Evolutionary conservation across 2,797 vertebrate species (phyloP).

Genomic region (Myotis pilosus): DNA sequence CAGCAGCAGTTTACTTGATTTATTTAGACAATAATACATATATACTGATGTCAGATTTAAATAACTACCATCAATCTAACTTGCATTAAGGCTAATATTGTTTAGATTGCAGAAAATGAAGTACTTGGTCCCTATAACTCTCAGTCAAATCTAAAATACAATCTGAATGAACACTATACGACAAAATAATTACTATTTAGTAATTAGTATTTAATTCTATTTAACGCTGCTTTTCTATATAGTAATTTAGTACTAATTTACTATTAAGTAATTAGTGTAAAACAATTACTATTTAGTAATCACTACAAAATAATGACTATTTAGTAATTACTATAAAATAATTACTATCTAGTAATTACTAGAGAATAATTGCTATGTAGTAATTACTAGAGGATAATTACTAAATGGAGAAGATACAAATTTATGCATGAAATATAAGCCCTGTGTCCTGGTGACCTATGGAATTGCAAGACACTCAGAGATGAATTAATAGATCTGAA

Average conservation of each 20-base stretch:
- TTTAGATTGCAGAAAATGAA: conserved; percentile 47
- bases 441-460: not conserved
- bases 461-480: conserved; percentile 2
- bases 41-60: conserved; percentile 26
- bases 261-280: conserved; percentile 68
- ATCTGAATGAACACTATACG: conserved; percentile 20
- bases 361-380: conserved; percentile 67
- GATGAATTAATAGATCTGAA: conserved; percentile 9
- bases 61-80: not conserved
- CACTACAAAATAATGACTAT: conserved; percentile 63
- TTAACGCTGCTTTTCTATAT: conserved; percentile 45
- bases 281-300: conserved; percentile 67
- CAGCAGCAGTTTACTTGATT: not conserved
- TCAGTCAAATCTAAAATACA: conserved; percentile 51
- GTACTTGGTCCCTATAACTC: conserved; percentile 28
- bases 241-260: conserved; percentile 66
- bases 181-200: conserved; percentile 45
- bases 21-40: not conserved
- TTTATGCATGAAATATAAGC: conserved; percentile 26
- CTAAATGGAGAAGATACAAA: conserved; percentile 47
- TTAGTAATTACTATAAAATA: conserved; percentile 54
- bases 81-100: conserved; percentile 14
- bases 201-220: conserved; percentile 54
- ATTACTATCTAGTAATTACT: conserved; percentile 60
- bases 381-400: conserved; percentile 58